Base-by-base conservation (phyloP, 2,113 vertebrate genomes). In the Lucifuga dentata region DNA sequence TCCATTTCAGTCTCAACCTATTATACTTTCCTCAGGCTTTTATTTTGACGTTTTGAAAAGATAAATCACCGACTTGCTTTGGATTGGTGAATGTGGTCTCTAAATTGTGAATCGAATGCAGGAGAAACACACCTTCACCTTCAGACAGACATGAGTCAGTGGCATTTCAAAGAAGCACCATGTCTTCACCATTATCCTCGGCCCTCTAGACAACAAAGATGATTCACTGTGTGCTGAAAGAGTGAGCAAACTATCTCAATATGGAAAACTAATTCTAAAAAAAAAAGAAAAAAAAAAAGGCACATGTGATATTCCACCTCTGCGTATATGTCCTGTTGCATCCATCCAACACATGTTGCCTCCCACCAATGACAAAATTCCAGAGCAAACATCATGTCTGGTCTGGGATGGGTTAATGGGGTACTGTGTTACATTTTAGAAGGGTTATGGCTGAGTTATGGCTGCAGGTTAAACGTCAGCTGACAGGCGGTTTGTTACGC, bases 381-480 rank as follows among this genome's bases (percentile, higher is more conserved):
- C 51, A 69, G 48, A 23, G 36, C 76, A 66, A 67, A 57, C 73
- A 36, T 60, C 61, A 51, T 35, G 50, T 68, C 72, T 70, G 60
- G 67, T 35, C 19, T 44, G 21, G 7, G 71, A 52, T 38, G 77
- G 78, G 83, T 86, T 75, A 67, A 77, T 48, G 51, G 41, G 21
- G 8, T 23, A 67, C 24, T 41, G 55, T 67, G 74, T 32, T 73
- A 39, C 8, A 8, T 53, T 76, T 56, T 59, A 49, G 20, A 61
- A 6, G 7, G 16, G 11, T 50, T n/a, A n/a, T n/a, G 70, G 20
- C 62, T 72, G 76, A 84, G 61, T 78, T 76, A 80, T 63, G 39
- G 81, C 55, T 43, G 35, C 24, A 65, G 83, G 83, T 86, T 77
- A 86, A 76, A 87, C 43, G 86, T 86, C 81, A 84, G 69, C 68